phyloP scores from a whole-genome alignment of 2,797 vertebrate genomes.

The Alca torda region DNA sequence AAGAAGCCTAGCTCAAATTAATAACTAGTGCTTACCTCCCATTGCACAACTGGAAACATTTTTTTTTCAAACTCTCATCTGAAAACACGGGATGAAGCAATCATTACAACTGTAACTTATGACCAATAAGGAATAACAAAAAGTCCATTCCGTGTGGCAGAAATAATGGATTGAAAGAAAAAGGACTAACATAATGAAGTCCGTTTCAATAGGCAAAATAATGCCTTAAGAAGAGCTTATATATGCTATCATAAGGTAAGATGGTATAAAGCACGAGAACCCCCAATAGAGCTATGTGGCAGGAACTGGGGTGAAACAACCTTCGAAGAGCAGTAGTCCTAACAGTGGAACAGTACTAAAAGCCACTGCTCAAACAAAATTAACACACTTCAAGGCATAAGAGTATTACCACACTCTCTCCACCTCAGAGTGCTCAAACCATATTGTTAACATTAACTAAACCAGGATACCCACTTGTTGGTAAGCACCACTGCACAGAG shows the following conservation, averaged over 20 bases:
- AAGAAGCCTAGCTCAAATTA: background rate
- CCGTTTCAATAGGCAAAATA: background rate
- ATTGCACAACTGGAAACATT: background rate
- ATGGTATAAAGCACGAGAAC: background rate
- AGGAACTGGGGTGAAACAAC: background rate
- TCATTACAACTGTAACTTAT: background rate
- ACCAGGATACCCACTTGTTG: constrained; percentile 18
- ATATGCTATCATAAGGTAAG: background rate
- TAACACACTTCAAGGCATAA: background rate
- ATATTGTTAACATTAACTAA: background rate
- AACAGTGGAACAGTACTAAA: background rate
- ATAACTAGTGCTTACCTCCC: background rate
- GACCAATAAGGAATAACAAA: background rate
- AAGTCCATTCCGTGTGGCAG: background rate
- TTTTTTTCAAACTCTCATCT: background rate
- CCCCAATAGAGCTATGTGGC: accelerated
- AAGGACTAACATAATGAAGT: accelerated
- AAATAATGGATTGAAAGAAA: background rate
- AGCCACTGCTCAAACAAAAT: background rate
- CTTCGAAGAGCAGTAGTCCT: background rate
- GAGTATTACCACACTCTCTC: background rate
- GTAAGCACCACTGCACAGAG: background rate
- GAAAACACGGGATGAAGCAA: background rate
- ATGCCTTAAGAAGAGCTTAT: background rate
- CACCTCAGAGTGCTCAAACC: background rate